These are phyloP conservation scores for Eubasilissa splendida DNA, from an alignment of 2,888 invertebrate species.

Conservation along the genomic window DNA sequence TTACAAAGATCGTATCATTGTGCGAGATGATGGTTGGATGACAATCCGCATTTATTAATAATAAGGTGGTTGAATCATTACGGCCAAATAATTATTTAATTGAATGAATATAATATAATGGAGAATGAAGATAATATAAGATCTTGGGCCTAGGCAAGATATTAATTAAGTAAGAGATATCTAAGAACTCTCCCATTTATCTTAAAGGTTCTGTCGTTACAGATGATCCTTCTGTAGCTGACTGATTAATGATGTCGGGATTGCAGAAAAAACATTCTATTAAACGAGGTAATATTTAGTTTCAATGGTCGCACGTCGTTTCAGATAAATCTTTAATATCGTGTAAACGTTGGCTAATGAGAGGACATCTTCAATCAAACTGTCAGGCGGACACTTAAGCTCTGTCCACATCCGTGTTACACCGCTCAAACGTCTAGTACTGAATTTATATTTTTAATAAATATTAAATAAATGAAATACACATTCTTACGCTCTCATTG, in stretches of 20 bases:
- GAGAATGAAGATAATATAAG: not conserved
- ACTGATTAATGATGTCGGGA: conserved; percentile 31
- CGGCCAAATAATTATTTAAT: not conserved
- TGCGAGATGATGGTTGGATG: no score
- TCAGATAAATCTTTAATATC: conserved; percentile 10
- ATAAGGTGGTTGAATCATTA: no score
- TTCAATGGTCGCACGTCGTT: not conserved
- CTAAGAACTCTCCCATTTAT: conserved; percentile 12
- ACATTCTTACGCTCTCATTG: no score
- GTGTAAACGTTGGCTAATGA: conserved; percentile 16
- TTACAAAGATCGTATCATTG: no score
- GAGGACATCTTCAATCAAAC: conserved; percentile 7
- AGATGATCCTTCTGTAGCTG: conserved; percentile 5
- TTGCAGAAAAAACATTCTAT: conserved; percentile 4
- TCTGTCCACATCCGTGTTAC: no score
- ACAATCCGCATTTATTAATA: no score
- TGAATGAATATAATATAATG: not conserved
- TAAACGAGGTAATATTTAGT: conserved; percentile 15
- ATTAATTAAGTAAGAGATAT: conserved; percentile 23
- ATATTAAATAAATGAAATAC: no score
- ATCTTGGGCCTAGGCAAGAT: not conserved
- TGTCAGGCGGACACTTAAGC: not conserved
- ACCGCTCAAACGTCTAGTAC: no score
- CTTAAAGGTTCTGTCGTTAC: conserved; percentile 9
- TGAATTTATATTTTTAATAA: no score